Conservation (phyloP, 2,888 invertebrate species). For the Acrobeloides nanus region DNA sequence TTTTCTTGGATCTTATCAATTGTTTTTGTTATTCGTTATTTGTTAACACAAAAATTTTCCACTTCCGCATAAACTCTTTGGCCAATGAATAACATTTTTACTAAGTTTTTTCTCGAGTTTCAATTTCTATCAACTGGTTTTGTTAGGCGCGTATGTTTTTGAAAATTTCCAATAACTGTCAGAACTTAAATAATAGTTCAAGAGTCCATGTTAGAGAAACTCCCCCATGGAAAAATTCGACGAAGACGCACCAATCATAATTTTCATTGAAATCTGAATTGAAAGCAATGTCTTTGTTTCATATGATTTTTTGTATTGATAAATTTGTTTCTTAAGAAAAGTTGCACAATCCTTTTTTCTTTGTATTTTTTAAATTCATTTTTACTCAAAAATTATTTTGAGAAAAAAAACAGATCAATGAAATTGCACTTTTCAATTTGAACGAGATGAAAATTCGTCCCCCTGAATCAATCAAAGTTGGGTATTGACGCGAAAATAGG, state of each 20-base stretch:
- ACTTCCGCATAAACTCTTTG: neutral
- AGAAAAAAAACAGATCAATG: neutral
- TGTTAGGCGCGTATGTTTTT: no score
- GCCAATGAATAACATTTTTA: neutral
- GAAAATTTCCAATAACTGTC: no score
- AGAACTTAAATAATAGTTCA: neutral
- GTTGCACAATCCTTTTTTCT: no score
- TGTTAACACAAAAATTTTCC: slow-evolving; percentile 1
- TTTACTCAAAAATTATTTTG: no score
- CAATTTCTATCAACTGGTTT: slow-evolving; percentile 1
- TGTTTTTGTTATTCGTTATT: no score
- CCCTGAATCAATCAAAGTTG: neutral
- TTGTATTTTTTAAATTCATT: no score
- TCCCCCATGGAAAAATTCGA: neutral
- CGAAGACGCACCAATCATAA: neutral
- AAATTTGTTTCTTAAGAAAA: no score
- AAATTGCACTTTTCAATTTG: neutral
- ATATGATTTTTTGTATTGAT: neutral
- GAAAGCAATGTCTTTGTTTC: neutral
- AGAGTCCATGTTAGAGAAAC: neutral
- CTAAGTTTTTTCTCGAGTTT: neutral
- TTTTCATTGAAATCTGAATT: neutral
- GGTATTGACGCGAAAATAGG: no score
- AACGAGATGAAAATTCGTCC: neutral
- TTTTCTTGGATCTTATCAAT: no score